Conservation (phyloP, 2,113 vertebrate genomes). For the Callithrix jacchus region DNA sequence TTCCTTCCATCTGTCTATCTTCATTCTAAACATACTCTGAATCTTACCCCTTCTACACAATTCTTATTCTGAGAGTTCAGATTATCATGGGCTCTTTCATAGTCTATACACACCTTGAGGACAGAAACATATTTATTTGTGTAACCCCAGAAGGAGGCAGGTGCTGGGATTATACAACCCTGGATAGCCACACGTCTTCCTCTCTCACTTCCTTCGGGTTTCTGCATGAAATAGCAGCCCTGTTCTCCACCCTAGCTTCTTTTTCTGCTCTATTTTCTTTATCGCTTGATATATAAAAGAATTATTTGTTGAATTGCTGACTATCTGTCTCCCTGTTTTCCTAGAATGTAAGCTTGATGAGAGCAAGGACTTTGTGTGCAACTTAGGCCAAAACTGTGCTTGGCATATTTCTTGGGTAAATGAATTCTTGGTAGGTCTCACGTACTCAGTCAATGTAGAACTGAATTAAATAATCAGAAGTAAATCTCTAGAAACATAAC, state of each 20-base stretch:
- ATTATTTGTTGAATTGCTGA: not conserved
- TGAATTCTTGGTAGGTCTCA: not conserved
- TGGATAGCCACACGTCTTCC: not conserved
- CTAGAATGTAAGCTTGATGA: not conserved
- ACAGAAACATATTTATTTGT: not conserved
- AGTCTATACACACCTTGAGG: not conserved
- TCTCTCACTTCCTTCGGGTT: not conserved
- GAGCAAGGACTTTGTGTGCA: not conserved
- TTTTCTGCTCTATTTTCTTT: not conserved
- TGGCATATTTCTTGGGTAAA: not conserved
- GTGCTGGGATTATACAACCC: not conserved
- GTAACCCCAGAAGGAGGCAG: not conserved
- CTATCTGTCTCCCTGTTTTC: not conserved
- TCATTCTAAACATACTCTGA: not conserved
- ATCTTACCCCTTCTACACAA: not conserved
- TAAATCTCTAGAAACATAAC: not conserved
- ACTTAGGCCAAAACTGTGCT: not conserved
- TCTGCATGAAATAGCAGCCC: not conserved
- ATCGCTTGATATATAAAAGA: not conserved
- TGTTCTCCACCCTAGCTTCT: not conserved
- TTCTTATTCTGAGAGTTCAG: constrained; percentile 4
- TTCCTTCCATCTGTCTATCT: not conserved
- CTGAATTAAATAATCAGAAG: not conserved
- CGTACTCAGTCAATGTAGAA: not conserved
- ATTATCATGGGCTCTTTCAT: not conserved